Conservation (phyloP, 1,140 invertebrate species). For the Lepidurus apus region DNA sequence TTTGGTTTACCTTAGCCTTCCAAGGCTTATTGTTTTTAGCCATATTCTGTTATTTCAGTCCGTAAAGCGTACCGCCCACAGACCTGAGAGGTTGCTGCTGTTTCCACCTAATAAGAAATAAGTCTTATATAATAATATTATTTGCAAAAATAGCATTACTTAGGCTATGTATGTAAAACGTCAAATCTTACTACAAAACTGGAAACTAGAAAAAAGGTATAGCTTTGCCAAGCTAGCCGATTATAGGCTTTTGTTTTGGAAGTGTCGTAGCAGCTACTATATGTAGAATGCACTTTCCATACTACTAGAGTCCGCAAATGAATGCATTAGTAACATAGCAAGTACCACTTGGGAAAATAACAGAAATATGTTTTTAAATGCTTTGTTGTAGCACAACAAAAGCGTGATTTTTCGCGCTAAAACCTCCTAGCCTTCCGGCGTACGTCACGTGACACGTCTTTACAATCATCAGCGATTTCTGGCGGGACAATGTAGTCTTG, state of each 20-base stretch:
- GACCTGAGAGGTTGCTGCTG: no score
- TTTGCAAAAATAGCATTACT: no score
- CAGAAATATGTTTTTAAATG: background rate
- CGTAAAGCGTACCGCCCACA: background rate
- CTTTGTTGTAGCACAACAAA: conserved; percentile 4
- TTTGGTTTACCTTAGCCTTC: background rate
- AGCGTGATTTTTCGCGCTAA: background rate
- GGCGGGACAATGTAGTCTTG: background rate
- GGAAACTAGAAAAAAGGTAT: no score
- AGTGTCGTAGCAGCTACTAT: no score
- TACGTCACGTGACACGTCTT: background rate
- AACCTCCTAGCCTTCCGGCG: background rate
- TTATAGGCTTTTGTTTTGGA: no score
- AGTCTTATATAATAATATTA: no score
- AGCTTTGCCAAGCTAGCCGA: no score
- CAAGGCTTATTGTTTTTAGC: background rate
- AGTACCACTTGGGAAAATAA: background rate
- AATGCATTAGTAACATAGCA: background rate
- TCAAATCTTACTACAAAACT: no score
- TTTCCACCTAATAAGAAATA: no score
- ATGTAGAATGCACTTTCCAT: no score
- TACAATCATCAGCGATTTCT: background rate
- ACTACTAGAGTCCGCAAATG: no score
- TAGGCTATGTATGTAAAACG: no score
- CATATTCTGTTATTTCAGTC: background rate